phyloP scores from a whole-genome alignment of 2,113 vertebrate genomes.

The Ardeotis arabs region DNA sequence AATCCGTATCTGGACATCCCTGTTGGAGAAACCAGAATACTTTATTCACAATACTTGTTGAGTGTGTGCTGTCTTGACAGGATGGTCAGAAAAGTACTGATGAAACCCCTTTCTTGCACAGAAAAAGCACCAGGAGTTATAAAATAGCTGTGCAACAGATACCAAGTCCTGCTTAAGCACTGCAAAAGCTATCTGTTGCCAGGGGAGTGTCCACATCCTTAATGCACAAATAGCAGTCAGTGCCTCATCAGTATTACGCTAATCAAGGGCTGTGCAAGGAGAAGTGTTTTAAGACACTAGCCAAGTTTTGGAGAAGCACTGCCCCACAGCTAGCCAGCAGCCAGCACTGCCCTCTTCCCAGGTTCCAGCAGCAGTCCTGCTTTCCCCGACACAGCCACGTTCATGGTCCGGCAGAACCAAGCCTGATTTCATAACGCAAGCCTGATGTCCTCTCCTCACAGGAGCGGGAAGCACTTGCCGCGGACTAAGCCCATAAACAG shows the following conservation, averaged over 20 bases:
- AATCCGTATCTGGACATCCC: not conserved
- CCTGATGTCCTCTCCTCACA: not conserved
- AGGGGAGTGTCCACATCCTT: not conserved
- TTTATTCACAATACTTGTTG: not conserved
- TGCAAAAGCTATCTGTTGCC: conserved; percentile 39
- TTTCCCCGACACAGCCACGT: rapidly evolving
- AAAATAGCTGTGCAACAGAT: conserved; percentile 50
- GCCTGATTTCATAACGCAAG: not conserved
- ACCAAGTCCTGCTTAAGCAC: conserved; percentile 38
- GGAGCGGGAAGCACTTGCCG: not conserved
- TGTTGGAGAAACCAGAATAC: not conserved
- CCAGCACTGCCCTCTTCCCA: not conserved
- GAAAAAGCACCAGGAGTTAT: not conserved
- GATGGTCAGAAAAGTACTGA: not conserved
- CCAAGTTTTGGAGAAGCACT: not conserved
- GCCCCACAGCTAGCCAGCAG: not conserved
- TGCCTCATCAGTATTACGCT: conserved; percentile 51
- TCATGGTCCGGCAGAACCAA: not conserved
- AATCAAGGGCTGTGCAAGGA: not conserved
- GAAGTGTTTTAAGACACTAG: not conserved
- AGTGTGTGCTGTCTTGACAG: not conserved
- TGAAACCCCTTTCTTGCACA: not conserved
- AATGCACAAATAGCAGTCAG: not conserved
- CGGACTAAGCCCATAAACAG: not conserved
- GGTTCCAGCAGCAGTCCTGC: not conserved